Conservation (phyloP, 2,888 invertebrate genomes). For the Bibio marci region DNA sequence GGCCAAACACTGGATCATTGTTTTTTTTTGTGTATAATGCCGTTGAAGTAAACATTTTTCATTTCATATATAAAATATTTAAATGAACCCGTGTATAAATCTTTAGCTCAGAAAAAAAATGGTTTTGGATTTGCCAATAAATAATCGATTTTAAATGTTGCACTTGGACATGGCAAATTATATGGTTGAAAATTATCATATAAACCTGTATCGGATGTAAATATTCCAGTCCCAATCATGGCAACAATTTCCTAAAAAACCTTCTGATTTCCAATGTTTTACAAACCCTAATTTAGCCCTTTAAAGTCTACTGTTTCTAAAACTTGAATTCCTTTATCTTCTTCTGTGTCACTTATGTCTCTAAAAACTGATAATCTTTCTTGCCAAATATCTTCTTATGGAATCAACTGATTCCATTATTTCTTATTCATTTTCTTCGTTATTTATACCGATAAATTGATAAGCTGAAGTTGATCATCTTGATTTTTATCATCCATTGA, state of each 20-base stretch:
- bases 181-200: conserved; percentile 86
- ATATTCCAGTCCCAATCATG: conserved; percentile 92
- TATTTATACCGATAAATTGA: too few species aligned
- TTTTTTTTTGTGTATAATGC: conserved; percentile 80
- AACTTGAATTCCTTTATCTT: too few species aligned
- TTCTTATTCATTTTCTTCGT: too few species aligned
- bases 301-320: conserved; percentile 55
- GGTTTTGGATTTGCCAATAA: conserved; percentile 81
- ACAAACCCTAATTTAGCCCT: too few species aligned
- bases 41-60: conserved; percentile 62
- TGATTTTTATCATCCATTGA: too few species aligned
- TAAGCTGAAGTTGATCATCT: too few species aligned
- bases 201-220: conserved; percentile 80
- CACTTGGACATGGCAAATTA: conserved; percentile 77
- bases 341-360: too few species aligned
- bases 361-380: too few species aligned
- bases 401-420: too few species aligned
- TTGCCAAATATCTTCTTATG: too few species aligned
- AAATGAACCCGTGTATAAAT: conserved; percentile 71
- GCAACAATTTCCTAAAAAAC: conserved; percentile 77
- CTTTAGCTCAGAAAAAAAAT: conserved; percentile 80
- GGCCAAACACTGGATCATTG: conserved; percentile 65
- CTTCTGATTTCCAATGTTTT: conserved; percentile 56
- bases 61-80: conserved; percentile 78
- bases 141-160: conserved; percentile 80